phyloP scores from a whole-genome alignment of 2,113 vertebrate genomes.

The Mastomys natalensis region DNA sequence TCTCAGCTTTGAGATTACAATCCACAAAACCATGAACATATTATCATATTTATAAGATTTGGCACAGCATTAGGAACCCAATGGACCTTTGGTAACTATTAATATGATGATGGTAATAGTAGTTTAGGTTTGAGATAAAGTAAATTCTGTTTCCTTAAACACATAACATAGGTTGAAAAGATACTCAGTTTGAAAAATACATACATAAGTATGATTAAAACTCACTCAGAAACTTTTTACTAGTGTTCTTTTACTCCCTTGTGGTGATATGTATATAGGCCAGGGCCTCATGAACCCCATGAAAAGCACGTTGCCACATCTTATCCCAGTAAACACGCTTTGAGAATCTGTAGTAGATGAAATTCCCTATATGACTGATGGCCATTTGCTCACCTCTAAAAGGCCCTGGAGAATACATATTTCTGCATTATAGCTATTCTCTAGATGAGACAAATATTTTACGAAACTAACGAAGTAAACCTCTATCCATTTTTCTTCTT shows the following conservation, averaged over 20 bases:
- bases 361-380: not conserved
- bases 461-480: not conserved
- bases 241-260: not conserved
- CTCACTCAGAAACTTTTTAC: not conserved
- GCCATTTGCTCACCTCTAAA: not conserved
- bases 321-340: not conserved
- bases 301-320: not conserved
- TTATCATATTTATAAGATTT: conserved; percentile 48
- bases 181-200: conserved; percentile 4
- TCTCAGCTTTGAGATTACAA: conserved; percentile 56
- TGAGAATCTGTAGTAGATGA: not conserved
- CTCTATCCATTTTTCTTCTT: not conserved
- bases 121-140: not conserved
- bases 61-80: not conserved
- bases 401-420: not conserved
- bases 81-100: not conserved
- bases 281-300: not conserved
- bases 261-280: not conserved
- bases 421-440: not conserved
- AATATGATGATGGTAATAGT: not conserved
- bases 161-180: conserved; percentile 12
- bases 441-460: not conserved
- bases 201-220: conserved; percentile 20
- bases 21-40: conserved; percentile 29
- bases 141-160: conserved; percentile 13